Evolutionary conservation across 2,797 vertebrate species (phyloP), one percentile per base, ranked within the genome.

Genomic region (Holocentrus rufus): DNA sequence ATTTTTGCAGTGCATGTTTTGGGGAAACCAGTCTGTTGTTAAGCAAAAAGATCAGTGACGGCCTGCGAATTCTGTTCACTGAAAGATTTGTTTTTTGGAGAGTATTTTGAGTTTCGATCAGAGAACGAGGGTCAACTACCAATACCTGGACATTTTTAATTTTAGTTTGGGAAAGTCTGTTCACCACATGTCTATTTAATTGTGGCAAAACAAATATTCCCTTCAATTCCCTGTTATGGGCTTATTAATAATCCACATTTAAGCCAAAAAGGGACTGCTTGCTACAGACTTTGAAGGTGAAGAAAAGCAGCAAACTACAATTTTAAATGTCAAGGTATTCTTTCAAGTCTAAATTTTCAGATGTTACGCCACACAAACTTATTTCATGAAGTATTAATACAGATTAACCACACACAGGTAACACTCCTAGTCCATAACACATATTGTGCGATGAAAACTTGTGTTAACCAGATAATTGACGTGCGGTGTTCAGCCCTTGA

Each of bases 351-450:
- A 11, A 10, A 44, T 46, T 69, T 67, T 56, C 14, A 25, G 25
- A 53, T 52, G 55, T 47, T 25, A 73, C 83, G 60, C 62, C 23
- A 79, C 22, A 39, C 59, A 53, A 49, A 66, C 49, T 80, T 56
- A 69, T 88, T 90, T 89, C 89, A 70, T 83, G 87, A 53, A 71
- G 72, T 70, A 7, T 74, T 82, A 69, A 54, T 58, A 66, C 22
- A 79, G 47, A 23, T 62, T 1, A 67, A 34, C 27, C 54, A 25
- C 57, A 68, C 49, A 65, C 31, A 50, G 18, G 65, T 46, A 17
- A 58, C 72, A 20, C 53, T 34, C 25, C 42, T 58, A 13, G 27
- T 65, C 73, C 64, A n/a, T 50, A 50, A 78, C 77, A 76, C 76
- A 66, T 50, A 83, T 50, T 62, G 75, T 72, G 69, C 72, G 25